Base-by-base conservation (phyloP, 2,113 vertebrate genomes). In the Thinocorus orbignyianus region DNA sequence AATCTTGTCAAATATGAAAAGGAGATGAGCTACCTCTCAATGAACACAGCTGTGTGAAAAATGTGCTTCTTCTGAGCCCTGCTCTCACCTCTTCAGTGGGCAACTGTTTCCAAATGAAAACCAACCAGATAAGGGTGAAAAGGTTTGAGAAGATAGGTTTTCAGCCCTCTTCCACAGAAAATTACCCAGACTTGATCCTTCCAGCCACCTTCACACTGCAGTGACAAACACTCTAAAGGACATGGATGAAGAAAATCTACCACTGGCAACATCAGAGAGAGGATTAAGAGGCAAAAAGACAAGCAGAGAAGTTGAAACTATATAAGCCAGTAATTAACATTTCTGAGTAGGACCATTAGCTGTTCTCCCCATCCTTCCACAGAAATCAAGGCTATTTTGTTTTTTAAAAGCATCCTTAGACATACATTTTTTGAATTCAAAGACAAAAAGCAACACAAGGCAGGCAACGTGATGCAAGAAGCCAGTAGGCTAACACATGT, bases 71-170 rank as follows among this genome's bases (percentile, higher is more conserved):
- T n/a, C 58, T 22, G 26, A 86, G 55, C 35, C 55, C 20, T 82
- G 30, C 16, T 88, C 74, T 85, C 44, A 52, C 61, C 49, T 91
- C 87, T 52, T 81, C 41, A 61, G 49, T 28, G 7, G 26, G 22
- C 12, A 92, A 85, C 33, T 16, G 2, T 6, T 60, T 82, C 58
- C 64, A 72, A 82, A 69, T 41, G 76, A 65, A 46, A 57, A 76
- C 6, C 2, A 6, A 42, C 12, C 48, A 79, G 77, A 51, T 65
- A 24, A 69, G 18, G 5, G 41, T 58, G 19, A 92, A 64, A 23
- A 54, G 28, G 8, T 14, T 58, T 0, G 0, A 71, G n/a, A 86
- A 71, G 61, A 61, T 41, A 28, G 13, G 13, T 24, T 69, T 44
- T 14, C 0, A 1, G 31, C 60, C n/a, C 14, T 26, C 15, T 86